Conservation (phyloP, 35 echinoderm and acorn worm species). For the Amphiura filiformis region DNA sequence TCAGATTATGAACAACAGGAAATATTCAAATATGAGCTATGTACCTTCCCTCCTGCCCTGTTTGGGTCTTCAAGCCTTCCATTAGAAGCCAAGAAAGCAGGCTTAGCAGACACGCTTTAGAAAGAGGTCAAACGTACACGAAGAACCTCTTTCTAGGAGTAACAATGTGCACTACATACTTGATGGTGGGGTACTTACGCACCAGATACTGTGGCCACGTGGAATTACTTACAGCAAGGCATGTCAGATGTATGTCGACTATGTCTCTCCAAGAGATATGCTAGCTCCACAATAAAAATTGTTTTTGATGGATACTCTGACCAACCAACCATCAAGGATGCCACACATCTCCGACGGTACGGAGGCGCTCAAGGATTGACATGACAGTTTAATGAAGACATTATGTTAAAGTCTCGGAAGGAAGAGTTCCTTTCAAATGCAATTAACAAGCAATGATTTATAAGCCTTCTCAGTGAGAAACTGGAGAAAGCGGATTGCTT, state of each 20-base stretch:
- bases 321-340: constrained; percentile 40
- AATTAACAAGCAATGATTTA: constrained; percentile 58
- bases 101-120: constrained; percentile 50
- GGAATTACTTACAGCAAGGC: constrained; percentile 36
- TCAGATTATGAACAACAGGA: neutral
- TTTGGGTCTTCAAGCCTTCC: constrained; percentile 32
- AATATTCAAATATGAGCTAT: constrained; percentile 70
- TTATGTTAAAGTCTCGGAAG: constrained; percentile 25
- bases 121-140: constrained; percentile 9
- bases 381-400: constrained; percentile 41
- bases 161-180: constrained; percentile 60
- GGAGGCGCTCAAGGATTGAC: neutral
- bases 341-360: constrained; percentile 19
- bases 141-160: neutral
- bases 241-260: neutral
- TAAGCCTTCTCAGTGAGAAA: constrained; percentile 25
- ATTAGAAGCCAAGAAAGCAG: constrained; percentile 37
- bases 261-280: constrained; percentile 14
- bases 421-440: constrained; percentile 47
- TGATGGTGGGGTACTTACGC: constrained; percentile 73
- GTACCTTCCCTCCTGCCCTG: constrained; percentile 71
- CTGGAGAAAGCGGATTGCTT: neutral
- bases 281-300: constrained; percentile 31
- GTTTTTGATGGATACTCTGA: constrained; percentile 66
- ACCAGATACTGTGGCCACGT: constrained; percentile 54